These are phyloP conservation scores for Tachina fera DNA, from an alignment of 2,888 invertebrate genomes.

Conservation along the genomic window DNA sequence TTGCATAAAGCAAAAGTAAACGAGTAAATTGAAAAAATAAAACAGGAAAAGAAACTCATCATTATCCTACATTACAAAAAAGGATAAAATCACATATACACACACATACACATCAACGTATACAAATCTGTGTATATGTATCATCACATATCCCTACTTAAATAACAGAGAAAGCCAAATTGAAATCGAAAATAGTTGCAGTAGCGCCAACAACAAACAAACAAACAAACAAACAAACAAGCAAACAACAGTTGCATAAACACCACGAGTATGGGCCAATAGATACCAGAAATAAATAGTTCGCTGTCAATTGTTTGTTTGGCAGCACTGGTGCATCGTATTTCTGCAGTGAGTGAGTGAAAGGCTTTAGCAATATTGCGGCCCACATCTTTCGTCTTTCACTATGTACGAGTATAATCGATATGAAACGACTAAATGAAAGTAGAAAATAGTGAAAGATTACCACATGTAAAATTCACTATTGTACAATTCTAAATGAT, in stretches of 20 bases:
- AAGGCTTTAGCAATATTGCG: slow-evolving; percentile 41
- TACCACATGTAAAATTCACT: slow-evolving; percentile 49
- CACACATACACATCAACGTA: background rate
- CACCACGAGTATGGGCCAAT: slow-evolving; percentile 33
- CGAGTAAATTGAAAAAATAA: slow-evolving; percentile 17
- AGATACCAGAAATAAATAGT: slow-evolving; percentile 31
- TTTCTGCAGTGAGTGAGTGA: background rate
- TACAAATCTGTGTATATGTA: too few species aligned
- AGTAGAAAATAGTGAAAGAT: slow-evolving; percentile 57
- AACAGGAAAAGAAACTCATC: slow-evolving; percentile 56
- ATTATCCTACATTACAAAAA: slow-evolving; percentile 56
- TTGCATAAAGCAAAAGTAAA: slow-evolving; percentile 33
- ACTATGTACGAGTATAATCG: slow-evolving; percentile 16
- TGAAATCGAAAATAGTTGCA: slow-evolving; percentile 61
- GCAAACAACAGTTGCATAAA: slow-evolving; percentile 42
- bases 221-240: background rate
- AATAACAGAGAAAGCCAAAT: slow-evolving; percentile 62
- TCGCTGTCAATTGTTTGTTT: slow-evolving; percentile 51
- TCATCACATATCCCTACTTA: slow-evolving; percentile 26
- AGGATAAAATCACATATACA: slow-evolving; percentile 29
- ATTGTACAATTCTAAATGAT: slow-evolving; percentile 50
- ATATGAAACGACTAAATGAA: slow-evolving; percentile 57
- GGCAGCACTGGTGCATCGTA: background rate
- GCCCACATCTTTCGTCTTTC: slow-evolving; percentile 39
- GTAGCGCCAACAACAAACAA: slow-evolving; percentile 9